These are phyloP conservation scores for Alosa alosa DNA, from an alignment of 2,113 vertebrate genomes.

Conservation along the genomic window DNA sequence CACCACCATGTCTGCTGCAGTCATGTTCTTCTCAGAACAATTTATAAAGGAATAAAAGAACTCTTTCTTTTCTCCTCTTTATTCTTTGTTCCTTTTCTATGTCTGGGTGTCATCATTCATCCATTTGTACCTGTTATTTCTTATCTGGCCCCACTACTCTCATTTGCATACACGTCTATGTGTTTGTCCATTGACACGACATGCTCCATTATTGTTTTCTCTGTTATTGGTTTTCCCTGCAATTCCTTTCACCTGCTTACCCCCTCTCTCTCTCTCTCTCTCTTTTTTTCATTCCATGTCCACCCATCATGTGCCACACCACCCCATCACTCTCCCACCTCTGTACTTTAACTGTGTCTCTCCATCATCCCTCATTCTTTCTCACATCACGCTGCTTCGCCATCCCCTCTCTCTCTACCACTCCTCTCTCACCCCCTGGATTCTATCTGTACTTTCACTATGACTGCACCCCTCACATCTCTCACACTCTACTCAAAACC, in stretches of 20 bases:
- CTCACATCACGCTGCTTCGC: neutral
- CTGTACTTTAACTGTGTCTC: neutral
- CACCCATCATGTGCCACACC: neutral
- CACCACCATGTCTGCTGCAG: neutral
- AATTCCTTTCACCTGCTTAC: constrained; percentile 25
- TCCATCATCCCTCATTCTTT: neutral
- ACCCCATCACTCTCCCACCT: neutral
- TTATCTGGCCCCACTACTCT: neutral
- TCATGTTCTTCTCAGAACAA: neutral
- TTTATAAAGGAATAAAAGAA: neutral
- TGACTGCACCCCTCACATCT: neutral
- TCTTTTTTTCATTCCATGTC: neutral
- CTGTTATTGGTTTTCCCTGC: constrained; percentile 25
- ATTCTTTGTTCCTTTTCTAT: neutral
- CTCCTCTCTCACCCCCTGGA: neutral
- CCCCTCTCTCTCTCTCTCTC: constrained; percentile 21
- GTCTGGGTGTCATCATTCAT: neutral
- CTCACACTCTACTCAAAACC: neutral
- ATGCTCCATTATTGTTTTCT: constrained; percentile 30
- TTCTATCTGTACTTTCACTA: neutral
- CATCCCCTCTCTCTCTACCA: neutral
- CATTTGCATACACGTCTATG: neutral
- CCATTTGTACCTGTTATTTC: neutral
- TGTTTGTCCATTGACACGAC: constrained; percentile 5
- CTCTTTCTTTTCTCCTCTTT: neutral